Evolutionary conservation across 2,888 invertebrate species (phyloP), one percentile per base, ranked within the genome.

Genomic region (Erynnis tages): DNA sequence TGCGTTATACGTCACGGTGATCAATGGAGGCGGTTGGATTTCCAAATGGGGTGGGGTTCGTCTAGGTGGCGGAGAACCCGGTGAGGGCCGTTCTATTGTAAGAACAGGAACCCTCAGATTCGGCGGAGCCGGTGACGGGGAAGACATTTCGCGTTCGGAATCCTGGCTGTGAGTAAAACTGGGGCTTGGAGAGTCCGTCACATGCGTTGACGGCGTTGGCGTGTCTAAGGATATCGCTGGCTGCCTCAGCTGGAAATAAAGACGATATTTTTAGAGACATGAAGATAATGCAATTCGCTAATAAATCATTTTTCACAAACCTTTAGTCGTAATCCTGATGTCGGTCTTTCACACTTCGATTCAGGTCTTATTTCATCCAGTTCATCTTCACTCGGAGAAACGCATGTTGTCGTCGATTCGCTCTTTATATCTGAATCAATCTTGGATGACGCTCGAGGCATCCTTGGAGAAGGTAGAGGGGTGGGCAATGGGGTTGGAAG

Each of bases 1-100:
- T 77, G 94, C 91, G 65, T 94, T 94, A 62, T 93, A 93, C 0
- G 95, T 95, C 19, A 95, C 92, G 7, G 94, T 94, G 63, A 94
- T 94, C 64, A 93, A 81, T 0, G 94, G 94, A 5, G 94, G 94
- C 17, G 79, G 91, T 84, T 63, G 93, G 89, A 73, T 93, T 91
- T 94, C 77, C 90, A 94, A 69, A 90, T 91, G 80, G 81, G 93
- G 88, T 79, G 93, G 80, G 78, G 93, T 90, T 67, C 92, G 90
- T 67, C 89, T 86, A 23, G 91, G 91, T 4, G 91, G 91, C 4
- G 91, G 90, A 29, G 91, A 92, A 1, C 93, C 93, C 10, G 94
- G 94, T 2, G 94, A 94, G 0, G 94, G 92, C 38, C 93, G 91
- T 77, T 94, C 92, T 49, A 94, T 90, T 0, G 90, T 92, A 16